Conservation (phyloP, 2,888 invertebrate genomes). For the Anthophora plumipes region DNA sequence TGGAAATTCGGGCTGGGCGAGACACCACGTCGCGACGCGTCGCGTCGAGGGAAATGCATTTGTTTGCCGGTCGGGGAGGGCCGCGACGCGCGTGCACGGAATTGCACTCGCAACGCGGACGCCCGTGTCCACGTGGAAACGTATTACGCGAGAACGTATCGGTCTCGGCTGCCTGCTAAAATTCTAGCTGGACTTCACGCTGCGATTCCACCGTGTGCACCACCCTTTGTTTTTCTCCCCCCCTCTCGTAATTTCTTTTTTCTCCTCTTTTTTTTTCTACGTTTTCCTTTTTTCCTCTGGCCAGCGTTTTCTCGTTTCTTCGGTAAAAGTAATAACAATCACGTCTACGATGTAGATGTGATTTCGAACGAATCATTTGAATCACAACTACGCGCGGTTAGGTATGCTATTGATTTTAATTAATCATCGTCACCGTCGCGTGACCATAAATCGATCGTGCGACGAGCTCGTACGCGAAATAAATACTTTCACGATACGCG, state of each 20-base stretch:
- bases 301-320: not conserved
- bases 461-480: not conserved
- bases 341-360: not conserved
- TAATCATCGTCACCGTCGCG: conserved; percentile 32
- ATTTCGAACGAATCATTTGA: conserved; percentile 1
- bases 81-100: conserved; percentile 38
- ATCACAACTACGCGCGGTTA: conserved; percentile 22
- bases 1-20: conserved; percentile 40
- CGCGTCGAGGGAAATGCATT: conserved; percentile 31
- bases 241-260: no score
- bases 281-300: not conserved
- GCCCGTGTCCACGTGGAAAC: conserved; percentile 5
- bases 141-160: conserved; percentile 16
- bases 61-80: conserved; percentile 20
- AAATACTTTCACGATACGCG: conserved; percentile 10
- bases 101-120: conserved; percentile 14
- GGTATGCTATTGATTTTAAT: conserved; percentile 31
- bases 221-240: no score
- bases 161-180: conserved; percentile 19
- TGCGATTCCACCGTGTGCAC: no score
- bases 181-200: not conserved
- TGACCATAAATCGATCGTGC: not conserved
- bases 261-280: no score
- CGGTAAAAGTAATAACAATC: not conserved
- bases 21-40: conserved; percentile 2